Base-by-base conservation (phyloP, 2,888 invertebrate genomes). In the Liodrosophila aerea region DNA sequence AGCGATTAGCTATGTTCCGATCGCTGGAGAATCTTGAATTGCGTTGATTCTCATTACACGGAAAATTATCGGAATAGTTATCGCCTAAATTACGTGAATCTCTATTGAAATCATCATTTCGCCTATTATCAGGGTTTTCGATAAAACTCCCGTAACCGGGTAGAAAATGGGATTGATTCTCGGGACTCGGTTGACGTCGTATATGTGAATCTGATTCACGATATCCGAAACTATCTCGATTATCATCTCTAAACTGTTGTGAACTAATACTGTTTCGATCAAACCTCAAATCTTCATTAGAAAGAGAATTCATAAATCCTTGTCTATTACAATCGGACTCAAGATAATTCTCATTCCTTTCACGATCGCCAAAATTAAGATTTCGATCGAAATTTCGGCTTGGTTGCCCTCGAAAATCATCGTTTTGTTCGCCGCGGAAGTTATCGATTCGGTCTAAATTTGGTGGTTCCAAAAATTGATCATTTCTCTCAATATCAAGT, bases 321-420 rank as follows among this genome's bases (percentile, higher is more conserved):
- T 2, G 22, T 4, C 3, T 22, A 22, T 50, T 13, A 12, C 0
- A 7, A n/a, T 4, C n/a, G 4, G 29, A 7, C 16, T 29, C 9
- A 8, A 22, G 27, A 7, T 12, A 9, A 43, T 37, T 54, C 12
- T 12, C 9, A 22, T 45, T 49, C 8, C 33, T 27, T 22, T 22
- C 22, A 8, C 1, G 15, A 12, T 8, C 15, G 9, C 13, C 9
- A 8, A 13, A 29, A 1, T 30, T 16, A 50, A 27, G 3, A 36
- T 18, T 18, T 12, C 13, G 9, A 7, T n/a, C 37, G 7, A 34
- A 13, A 22, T 5, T 11, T 33, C 15, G 2, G 8, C 1, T 9
- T 31, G 22, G 30, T n/a, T 39, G 16, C 1, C 7, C 54, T 13
- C 39, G 30, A 49, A 31, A 53, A 15, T 43, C 52, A 16, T 73